phyloP scores from a whole-genome alignment of 2,113 vertebrate species.

The Podarcis cretensis region DNA sequence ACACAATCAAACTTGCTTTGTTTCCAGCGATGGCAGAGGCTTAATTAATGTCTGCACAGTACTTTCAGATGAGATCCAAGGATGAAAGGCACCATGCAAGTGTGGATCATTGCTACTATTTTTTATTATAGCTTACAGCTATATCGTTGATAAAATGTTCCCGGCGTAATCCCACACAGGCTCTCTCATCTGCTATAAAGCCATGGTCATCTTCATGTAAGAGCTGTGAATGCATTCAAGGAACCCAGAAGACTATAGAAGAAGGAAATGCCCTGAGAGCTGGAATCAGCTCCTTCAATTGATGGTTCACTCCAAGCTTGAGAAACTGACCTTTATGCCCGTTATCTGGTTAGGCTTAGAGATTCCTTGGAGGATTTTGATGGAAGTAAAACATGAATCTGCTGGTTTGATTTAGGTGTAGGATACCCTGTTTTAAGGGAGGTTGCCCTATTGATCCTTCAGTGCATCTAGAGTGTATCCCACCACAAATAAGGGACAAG shows the following conservation, averaged over 20 bases:
- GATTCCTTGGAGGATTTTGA: not conserved
- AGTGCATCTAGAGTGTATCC: not conserved
- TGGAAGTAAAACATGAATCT: not conserved
- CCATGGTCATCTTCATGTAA: conserved; percentile 16
- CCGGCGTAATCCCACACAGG: conserved; percentile 25
- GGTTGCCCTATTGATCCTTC: not conserved
- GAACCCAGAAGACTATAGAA: not conserved
- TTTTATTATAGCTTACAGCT: conserved; percentile 46
- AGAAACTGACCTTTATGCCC: conserved; percentile 33
- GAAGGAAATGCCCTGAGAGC: not conserved
- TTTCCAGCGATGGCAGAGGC: not conserved
- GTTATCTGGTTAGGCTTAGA: not conserved
- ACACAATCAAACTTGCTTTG: conserved; percentile 14
- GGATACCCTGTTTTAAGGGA: not conserved
- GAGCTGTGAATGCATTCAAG: conserved; percentile 39
- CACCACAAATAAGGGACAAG: too few species aligned
- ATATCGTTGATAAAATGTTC: conserved; percentile 49
- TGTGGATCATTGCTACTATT: conserved; percentile 56
- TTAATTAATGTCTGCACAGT: conserved; percentile 58
- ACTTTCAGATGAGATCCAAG: conserved; percentile 30
- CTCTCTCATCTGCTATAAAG: conserved; percentile 46
- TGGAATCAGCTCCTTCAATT: conserved; percentile 25
- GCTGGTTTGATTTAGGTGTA: not conserved
- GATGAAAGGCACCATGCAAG: conserved; percentile 36
- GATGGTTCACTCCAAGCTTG: conserved; percentile 3